These are phyloP conservation scores for Natrix natrix DNA, from an alignment of 2,797 vertebrate genomes.

Conservation along the genomic window DNA sequence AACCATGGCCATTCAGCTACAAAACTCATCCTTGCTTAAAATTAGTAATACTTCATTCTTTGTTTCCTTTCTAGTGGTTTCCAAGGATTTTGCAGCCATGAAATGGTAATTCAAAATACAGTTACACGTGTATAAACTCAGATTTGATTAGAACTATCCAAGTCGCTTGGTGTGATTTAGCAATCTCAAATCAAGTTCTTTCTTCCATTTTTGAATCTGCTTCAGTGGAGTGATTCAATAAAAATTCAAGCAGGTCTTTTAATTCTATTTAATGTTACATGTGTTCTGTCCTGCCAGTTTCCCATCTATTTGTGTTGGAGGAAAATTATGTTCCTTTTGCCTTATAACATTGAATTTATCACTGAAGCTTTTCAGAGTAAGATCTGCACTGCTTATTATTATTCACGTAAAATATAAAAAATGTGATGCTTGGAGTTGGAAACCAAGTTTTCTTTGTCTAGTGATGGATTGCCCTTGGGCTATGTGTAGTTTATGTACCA, in stretches of 20 bases:
- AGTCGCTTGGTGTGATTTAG: neutral
- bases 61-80: neutral
- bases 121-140: neutral
- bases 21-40: neutral
- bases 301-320: neutral
- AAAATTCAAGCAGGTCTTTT: neutral
- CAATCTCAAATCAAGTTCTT: neutral
- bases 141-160: neutral
- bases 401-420: neutral
- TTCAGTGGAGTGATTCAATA: neutral
- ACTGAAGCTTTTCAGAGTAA: neutral
- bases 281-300: neutral
- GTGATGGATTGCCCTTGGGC: neutral
- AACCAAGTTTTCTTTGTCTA: neutral
- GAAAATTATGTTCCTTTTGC: neutral
- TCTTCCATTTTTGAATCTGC: neutral
- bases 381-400: neutral
- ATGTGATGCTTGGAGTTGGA: neutral
- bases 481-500: conserved; percentile 15
- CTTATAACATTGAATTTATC: neutral
- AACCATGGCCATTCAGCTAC: neutral
- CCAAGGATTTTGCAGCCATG: neutral
- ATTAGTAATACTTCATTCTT: neutral
- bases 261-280: neutral
- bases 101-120: neutral